These are phyloP conservation scores for Papilio glaucus DNA, from an alignment of 1,140 invertebrate species.

Conservation along the genomic window DNA sequence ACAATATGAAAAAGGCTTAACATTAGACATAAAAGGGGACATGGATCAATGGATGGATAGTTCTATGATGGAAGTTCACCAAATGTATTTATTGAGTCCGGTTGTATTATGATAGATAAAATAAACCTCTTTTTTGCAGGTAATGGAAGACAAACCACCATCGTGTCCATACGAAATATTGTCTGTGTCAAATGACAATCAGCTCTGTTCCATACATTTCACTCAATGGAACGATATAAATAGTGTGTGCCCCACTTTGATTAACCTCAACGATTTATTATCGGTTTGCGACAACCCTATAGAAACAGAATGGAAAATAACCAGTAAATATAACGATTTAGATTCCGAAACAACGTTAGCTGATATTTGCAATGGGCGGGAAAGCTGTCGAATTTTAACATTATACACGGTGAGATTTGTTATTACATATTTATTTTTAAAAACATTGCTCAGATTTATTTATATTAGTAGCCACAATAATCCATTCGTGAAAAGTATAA, in stretches of 20 bases:
- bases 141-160: conserved; percentile 55
- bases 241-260: conserved; percentile 42
- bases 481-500: background rate
- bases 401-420: conserved; percentile 46
- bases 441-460: background rate
- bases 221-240: conserved; percentile 44
- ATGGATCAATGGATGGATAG: too few species aligned
- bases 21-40: too few species aligned
- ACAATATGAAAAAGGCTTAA: too few species aligned
- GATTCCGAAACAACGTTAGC: conserved; percentile 38
- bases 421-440: background rate
- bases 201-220: conserved; percentile 49
- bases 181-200: conserved; percentile 42
- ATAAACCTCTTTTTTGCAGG: conserved; percentile 41
- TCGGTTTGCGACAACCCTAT: conserved; percentile 55
- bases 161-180: conserved; percentile 59
- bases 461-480: too few species aligned
- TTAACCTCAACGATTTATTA: conserved; percentile 47
- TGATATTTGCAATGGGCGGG: conserved; percentile 53
- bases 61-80: too few species aligned
- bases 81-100: too few species aligned
- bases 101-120: background rate
- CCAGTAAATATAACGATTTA: conserved; percentile 41
- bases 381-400: conserved; percentile 55
- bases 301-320: conserved; percentile 53